A percentile compares a stretch with the other conserved stretches of the same genome.
Conservation (phyloP, 2,797 vertebrate species). For the Sebastes cheni region DNA sequence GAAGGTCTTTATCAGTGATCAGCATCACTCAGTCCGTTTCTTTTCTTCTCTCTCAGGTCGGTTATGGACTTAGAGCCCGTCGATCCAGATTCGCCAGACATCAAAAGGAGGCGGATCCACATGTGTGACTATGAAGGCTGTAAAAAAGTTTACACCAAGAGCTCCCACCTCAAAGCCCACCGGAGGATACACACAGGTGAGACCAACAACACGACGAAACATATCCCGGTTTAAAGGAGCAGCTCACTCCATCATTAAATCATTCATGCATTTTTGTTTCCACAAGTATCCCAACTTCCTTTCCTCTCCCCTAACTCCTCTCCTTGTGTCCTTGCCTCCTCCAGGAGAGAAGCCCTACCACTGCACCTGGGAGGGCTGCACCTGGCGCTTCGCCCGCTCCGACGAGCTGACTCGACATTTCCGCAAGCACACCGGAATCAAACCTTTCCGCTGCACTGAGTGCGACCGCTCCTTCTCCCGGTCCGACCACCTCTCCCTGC, state of each 20-base stretch:
- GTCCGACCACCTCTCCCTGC: conserved; percentile 95
- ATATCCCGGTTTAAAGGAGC: neutral
- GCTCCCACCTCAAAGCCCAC: conserved; percentile 97
- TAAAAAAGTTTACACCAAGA: conserved; percentile 98
- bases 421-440: conserved; percentile 97
- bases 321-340: neutral
- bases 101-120: conserved; percentile 93
- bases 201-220: neutral
- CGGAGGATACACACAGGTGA: conserved; percentile 96
- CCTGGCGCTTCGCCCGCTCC: conserved; percentile 96
- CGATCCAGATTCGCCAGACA: conserved; percentile 85
- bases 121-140: conserved; percentile 98
- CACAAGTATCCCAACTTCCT: neutral
- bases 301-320: neutral
- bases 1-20: neutral
- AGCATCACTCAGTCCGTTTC: neutral
- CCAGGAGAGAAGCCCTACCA: conserved; percentile 97
- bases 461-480: conserved; percentile 97
- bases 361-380: conserved; percentile 97
- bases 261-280: neutral
- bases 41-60: conserved; percentile 45
- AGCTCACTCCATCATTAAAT: neutral
- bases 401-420: conserved; percentile 96
- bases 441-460: conserved; percentile 95
- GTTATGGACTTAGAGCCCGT: conserved; percentile 76